phyloP scores from a whole-genome alignment of 1,140 invertebrate genomes.

The Drosophila punjabiensis region DNA sequence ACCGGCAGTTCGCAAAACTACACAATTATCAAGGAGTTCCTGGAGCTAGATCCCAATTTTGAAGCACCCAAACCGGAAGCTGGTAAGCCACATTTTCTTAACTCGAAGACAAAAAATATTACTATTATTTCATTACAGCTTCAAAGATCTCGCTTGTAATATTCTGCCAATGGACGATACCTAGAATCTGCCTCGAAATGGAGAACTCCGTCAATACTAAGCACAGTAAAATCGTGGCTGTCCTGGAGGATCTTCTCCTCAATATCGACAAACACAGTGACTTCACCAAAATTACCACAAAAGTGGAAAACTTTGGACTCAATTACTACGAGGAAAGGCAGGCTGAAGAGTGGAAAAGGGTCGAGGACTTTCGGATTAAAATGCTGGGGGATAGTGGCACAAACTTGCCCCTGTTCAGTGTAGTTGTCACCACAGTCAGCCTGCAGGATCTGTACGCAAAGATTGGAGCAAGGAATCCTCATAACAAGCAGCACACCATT shows the following conservation, averaged over 20 bases:
- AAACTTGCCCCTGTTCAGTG: conserved; percentile 70
- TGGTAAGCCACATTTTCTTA: conserved; percentile 2
- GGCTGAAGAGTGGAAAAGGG: conserved; percentile 33
- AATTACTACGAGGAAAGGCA: conserved; percentile 51
- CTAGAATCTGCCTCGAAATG: conserved; percentile 89
- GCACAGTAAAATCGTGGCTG: conserved; percentile 87
- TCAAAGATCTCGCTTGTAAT: conserved; percentile 40
- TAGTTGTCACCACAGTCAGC: conserved; percentile 73
- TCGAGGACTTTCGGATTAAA: conserved; percentile 64
- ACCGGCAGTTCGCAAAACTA: conserved; percentile 56
- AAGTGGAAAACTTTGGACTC: conserved; percentile 89
- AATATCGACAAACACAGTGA: conserved; percentile 92
- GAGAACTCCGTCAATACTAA: conserved; percentile 64
- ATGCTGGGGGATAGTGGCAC: conserved; percentile 70
- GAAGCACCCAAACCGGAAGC: conserved; percentile 3
- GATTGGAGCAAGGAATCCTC: conserved; percentile 69
- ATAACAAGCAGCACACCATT: conserved; percentile 57
- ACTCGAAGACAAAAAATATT: background rate
- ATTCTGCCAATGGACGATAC: conserved; percentile 92
- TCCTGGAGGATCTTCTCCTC: conserved; percentile 92
- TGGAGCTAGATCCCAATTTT: conserved; percentile 65
- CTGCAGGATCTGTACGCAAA: conserved; percentile 68
- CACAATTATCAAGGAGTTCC: conserved; percentile 54
- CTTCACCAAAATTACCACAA: conserved; percentile 92
- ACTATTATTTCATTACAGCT: conserved; percentile 15